Evolutionary conservation across 2,113 vertebrate genomes (phyloP), one percentile per base, ranked within the genome.

Genomic region (Salvelinus alpinus): DNA sequence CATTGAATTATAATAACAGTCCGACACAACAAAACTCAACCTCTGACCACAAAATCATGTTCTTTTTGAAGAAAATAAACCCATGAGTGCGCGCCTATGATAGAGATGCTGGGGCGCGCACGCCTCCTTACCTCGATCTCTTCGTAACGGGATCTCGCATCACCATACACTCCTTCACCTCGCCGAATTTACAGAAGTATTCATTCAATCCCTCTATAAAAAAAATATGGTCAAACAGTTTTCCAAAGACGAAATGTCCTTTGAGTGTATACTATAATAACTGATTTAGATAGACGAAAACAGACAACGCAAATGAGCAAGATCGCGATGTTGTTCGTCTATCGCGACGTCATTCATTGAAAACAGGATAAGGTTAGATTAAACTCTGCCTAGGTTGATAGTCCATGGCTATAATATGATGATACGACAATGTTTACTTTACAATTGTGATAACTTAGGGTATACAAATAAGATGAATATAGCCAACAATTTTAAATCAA

Each of bases 161-260:
- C 93, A 98, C 97, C 95, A 98, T 96, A 85, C 97, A 97, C 96
- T 98, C 97, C 93, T 98, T 98, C 94, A 98, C 96, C 89, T 98
- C 96, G 71, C 97, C 97, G 77, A 98, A 98, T 94, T 98, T 97
- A 92, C 97, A 94, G 93, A 98, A 98, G 94, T 98, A 98, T 80
- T 98, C 97, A 89, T 96, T 96, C 93, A 98, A 92, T 85, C 97
- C 96, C 93, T 98, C 96, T 98, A 95, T 11, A 64, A 29, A 68
- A 34, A 65, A 73, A 24, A 34, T 64, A 82, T 47, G 51, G 51
- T 54, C 3, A 54, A 54, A 18, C 12, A 54, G 14, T 54, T 18
- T 18, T 54, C 51, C 51, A 54, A 62, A 62, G 13, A 62, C 59
- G 16, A 54, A 18, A 18, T 54, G 51, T 62, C 59, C 2, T 62